phyloP scores from a whole-genome alignment of 2,113 vertebrate species.

The Verasper variegatus region DNA sequence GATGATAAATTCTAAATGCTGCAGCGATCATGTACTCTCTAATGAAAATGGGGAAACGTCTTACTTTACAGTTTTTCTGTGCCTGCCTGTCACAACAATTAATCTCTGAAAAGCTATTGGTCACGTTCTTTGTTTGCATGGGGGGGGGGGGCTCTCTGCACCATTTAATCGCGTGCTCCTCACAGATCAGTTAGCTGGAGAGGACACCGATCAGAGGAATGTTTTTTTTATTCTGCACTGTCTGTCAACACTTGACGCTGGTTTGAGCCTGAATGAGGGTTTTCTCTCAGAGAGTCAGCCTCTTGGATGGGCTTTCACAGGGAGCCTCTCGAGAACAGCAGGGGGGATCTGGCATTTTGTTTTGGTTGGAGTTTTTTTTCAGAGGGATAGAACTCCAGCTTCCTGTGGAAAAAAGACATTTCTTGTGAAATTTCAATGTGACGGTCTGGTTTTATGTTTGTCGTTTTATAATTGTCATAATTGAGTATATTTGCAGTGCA shows the following conservation, averaged over 20 bases:
- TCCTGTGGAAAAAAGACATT: not conserved
- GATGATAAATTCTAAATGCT: not conserved
- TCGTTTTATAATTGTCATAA: not conserved
- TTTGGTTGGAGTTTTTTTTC: slow-evolving; percentile 10
- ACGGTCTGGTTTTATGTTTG: not conserved
- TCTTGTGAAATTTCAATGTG: slow-evolving; percentile 3
- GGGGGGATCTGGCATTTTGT: slow-evolving; percentile 34
- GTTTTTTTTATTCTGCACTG: slow-evolving; percentile 34
- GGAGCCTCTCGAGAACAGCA: slow-evolving; percentile 42
- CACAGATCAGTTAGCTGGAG: slow-evolving; percentile 17
- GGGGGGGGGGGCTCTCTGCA: slow-evolving; percentile 8
- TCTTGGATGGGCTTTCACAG: slow-evolving; percentile 23
- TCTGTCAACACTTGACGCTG: slow-evolving; percentile 36
- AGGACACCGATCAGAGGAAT: slow-evolving; percentile 15
- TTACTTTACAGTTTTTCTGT: not conserved
- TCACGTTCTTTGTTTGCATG: slow-evolving; percentile 26
- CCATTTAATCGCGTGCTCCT: slow-evolving; percentile 19
- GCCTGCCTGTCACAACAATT: not conserved
- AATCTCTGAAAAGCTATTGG: slow-evolving; percentile 7
- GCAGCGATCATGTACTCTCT: not conserved
- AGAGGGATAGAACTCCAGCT: slow-evolving; percentile 15
- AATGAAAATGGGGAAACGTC: not conserved
- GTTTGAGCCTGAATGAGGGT: slow-evolving; percentile 33
- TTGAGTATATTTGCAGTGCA: too few species aligned
- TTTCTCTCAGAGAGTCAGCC: slow-evolving; percentile 25